Base-by-base conservation (phyloP, 2,888 invertebrate genomes). In the Parapristionchus giblindavisi region DNA sequence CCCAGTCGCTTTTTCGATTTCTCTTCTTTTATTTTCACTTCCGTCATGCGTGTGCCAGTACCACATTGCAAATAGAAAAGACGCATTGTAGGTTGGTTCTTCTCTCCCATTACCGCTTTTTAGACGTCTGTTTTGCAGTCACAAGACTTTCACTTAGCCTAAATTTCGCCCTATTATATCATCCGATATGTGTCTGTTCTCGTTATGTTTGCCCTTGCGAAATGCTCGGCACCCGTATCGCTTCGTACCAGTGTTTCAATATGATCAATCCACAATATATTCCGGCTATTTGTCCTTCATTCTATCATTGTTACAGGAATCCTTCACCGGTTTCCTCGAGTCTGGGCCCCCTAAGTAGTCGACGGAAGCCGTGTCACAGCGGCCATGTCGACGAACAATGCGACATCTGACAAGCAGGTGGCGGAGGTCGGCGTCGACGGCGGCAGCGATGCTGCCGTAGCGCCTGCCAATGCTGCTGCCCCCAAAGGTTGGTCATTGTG, bases 301-400 rank as follows among this genome's bases (percentile, higher is more conserved):
- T 56, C n/a, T 43, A 6, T 43, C 29, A 2, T 43, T 24, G 8
- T 65, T 65, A 29, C 63, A 65, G 63, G 63, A 65, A 43, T n/a
- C 63, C 43, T 65, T 65, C 36, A 36, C 43, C 63, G 63, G 63
- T 65, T 65, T n/a, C 63, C 63, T 36, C 43, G 63, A 65, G 63
- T 65, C 63, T 65, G 63, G 63, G 63, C 63, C 63, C 63, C 63
- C 63, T n/a, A n/a, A 65, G 63, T 65, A 65, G 63, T 65, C 63
- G 63, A 43, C 63, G 63, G 40, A 40, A n/a, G n/a, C n/a, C 43
- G 36, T 40, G 63, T 65, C 63, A 43, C 63, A 43, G 63, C 63
- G 43, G 40, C 63, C 40, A 24, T 65, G 63, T 65, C 63, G 63
- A 29, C 40, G 63, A 65, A 65, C 21, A 65, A 43, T 29, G 43